Conservation (phyloP, 2,888 invertebrate genomes). For the Colletes collaris region DNA sequence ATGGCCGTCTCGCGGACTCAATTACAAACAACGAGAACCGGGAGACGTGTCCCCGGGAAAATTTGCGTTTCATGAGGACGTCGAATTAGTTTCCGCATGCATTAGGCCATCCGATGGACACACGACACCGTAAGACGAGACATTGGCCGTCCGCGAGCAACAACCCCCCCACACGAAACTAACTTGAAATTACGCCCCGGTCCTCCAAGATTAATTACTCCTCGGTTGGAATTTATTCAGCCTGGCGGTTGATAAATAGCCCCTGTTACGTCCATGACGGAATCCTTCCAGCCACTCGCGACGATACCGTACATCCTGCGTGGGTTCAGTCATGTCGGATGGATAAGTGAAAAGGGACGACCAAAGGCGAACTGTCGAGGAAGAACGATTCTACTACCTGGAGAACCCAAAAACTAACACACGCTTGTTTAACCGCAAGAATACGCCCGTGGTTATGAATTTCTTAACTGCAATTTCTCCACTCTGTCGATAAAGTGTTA, state of each 20-base stretch:
- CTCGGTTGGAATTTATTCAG: conserved; percentile 35
- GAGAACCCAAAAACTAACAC: too few relatives aligned
- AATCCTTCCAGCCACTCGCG: background rate
- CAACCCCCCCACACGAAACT: conserved; percentile 6
- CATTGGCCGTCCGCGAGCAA: conserved; percentile 28
- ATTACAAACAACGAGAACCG: conserved; percentile 26
- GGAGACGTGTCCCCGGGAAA: conserved; percentile 10
- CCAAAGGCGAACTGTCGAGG: too few relatives aligned
- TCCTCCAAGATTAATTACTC: conserved; percentile 44
- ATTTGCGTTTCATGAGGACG: conserved; percentile 68
- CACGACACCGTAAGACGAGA: conserved; percentile 52
- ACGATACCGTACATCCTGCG: background rate
- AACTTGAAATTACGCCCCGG: conserved; percentile 29
- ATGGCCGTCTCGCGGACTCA: background rate
- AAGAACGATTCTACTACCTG: too few relatives aligned
- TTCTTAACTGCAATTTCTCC: too few relatives aligned
- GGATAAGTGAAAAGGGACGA: too few relatives aligned
- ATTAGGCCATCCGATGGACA: conserved; percentile 51
- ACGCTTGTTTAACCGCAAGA: too few relatives aligned
- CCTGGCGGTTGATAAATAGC: conserved; percentile 24
- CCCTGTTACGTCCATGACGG: conserved; percentile 8
- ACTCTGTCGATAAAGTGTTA: too few relatives aligned
- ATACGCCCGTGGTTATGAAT: too few relatives aligned
- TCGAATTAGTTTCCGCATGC: conserved; percentile 65
- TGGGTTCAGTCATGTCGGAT: background rate